Percentiles rank a stretch among this genome's conserved stretches.
Evolutionary conservation across 2,888 invertebrate genomes (phyloP).

Genomic region (Tenthredo mesomela): DNA sequence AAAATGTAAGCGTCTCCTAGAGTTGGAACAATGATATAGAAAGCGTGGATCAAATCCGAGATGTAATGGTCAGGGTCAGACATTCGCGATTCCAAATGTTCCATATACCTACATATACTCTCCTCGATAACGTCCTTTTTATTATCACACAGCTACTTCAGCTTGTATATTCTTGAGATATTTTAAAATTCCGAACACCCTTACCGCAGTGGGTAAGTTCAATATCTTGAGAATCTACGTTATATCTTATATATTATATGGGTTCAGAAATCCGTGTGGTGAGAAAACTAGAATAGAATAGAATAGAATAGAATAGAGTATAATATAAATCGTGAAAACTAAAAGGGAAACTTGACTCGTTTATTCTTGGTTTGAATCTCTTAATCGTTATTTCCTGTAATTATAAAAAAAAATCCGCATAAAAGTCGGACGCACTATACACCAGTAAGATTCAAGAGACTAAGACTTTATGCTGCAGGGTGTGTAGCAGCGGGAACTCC

Average conservation of each 20-base stretch:
- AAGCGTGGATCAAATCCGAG: no score
- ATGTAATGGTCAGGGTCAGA: no score
- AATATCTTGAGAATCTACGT: neutral
- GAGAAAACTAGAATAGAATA: neutral
- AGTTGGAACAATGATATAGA: no score
- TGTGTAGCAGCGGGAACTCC: constrained; percentile 26
- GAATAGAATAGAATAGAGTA: no score
- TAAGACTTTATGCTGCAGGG: neutral
- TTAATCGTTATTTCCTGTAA: constrained; percentile 48
- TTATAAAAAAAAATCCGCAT: constrained; percentile 5
- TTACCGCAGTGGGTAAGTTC: neutral
- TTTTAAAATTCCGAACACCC: neutral
- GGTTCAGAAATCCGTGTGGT: neutral
- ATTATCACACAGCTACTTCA: neutral
- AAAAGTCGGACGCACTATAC: neutral
- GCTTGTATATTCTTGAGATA: neutral
- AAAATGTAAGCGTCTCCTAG: no score
- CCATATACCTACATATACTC: neutral
- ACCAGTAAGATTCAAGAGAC: constrained; percentile 18
- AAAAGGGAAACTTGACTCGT: constrained; percentile 18
- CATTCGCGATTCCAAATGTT: no score
- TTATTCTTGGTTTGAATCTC: constrained; percentile 17
- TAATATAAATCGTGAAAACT: neutral
- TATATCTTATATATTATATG: neutral
- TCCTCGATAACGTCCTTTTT: neutral